phyloP scores from a whole-genome alignment of 2,888 invertebrate genomes.

The Rhagonycha fulva region DNA sequence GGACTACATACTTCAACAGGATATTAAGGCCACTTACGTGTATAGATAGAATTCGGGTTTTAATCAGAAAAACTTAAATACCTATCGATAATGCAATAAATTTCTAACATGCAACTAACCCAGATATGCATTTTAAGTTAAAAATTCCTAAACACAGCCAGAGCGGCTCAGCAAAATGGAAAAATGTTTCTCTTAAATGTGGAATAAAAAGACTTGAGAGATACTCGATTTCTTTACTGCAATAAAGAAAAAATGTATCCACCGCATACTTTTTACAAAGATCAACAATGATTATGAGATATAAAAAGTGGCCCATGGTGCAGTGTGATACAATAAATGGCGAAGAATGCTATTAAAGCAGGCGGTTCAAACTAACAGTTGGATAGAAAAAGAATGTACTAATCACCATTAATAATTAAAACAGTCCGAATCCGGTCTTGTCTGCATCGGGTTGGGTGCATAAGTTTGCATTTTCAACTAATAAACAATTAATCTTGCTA shows the following conservation, averaged over 20 bases:
- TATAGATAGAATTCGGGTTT: not conserved
- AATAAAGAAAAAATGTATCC: not conserved
- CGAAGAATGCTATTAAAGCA: conserved; percentile 28
- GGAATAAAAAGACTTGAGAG: not conserved
- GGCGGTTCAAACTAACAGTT: conserved; percentile 27
- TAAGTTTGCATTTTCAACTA: conserved; percentile 19
- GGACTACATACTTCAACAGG: not conserved
- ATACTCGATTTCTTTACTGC: not conserved
- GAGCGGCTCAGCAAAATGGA: not conserved
- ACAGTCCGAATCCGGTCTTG: conserved; percentile 41
- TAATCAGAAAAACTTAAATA: not conserved
- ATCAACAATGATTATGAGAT: not conserved
- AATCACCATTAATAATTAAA: conserved; percentile 43
- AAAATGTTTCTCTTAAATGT: not conserved
- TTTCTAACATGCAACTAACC: not conserved
- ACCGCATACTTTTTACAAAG: not conserved
- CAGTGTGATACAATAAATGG: conserved; percentile 23
- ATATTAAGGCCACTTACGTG: not conserved
- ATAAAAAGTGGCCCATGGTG: not conserved
- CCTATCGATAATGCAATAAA: not conserved
- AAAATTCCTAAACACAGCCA: not conserved
- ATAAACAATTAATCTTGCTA: not conserved
- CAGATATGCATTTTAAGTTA: too few relatives aligned
- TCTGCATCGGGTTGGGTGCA: conserved; percentile 32
- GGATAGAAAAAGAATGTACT: conserved; percentile 32